Percentiles rank a stretch among this genome's conserved stretches.
Evolutionary conservation across 2,888 invertebrate genomes (phyloP).

Genomic region (Drosophila maculinotata): DNA sequence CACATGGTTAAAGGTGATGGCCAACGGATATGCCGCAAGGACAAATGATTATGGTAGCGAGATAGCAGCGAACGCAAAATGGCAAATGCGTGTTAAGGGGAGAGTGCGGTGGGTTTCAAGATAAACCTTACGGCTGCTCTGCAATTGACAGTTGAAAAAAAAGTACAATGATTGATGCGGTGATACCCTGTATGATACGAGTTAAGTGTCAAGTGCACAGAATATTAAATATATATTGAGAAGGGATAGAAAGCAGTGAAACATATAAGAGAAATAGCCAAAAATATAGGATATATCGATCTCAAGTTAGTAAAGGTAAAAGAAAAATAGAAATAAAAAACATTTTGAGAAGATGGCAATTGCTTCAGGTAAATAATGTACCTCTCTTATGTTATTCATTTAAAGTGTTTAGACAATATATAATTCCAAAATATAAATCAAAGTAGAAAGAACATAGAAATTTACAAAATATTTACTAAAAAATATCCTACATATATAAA

Average conservation of each 20-base stretch:
- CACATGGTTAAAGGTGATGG: conserved; percentile 45
- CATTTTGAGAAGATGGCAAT: too few relatives aligned
- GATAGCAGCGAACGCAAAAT: conserved; percentile 43
- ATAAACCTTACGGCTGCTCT: conserved; percentile 11
- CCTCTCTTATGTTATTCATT: too few relatives aligned
- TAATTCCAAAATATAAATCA: too few relatives aligned
- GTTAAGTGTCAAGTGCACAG: neutral
- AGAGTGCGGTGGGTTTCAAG: neutral
- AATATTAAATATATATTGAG: too few relatives aligned
- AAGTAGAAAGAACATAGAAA: too few relatives aligned
- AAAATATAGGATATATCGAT: too few relatives aligned
- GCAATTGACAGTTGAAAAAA: conserved; percentile 28
- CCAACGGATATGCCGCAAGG: conserved; percentile 55
- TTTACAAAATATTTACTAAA: too few relatives aligned
- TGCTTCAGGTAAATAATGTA: too few relatives aligned
- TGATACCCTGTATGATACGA: conserved; percentile 20
- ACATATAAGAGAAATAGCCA: neutral
- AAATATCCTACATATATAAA: too few relatives aligned
- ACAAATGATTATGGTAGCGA: conserved; percentile 55
- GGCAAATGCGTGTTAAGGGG: neutral
- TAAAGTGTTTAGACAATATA: too few relatives aligned
- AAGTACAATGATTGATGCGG: conserved; percentile 1
- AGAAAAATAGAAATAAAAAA: too few relatives aligned
- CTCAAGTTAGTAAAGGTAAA: too few relatives aligned
- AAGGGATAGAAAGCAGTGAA: neutral